Evolutionary conservation across 2,888 invertebrate species (phyloP).

Genomic region (Drosophila lacicola): DNA sequence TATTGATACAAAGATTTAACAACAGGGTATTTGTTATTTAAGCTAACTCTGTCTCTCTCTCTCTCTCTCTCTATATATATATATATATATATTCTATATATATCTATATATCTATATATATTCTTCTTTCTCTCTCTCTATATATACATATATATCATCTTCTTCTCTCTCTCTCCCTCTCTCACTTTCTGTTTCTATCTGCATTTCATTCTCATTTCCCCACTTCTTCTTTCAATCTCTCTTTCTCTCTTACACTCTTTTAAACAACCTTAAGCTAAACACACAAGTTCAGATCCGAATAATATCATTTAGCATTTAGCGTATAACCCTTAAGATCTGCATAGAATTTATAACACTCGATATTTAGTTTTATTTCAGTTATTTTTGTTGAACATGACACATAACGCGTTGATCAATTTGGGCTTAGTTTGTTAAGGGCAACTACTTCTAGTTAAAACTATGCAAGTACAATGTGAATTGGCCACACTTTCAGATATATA

Average conservation of each 20-base stretch:
- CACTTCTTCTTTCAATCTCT: no score
- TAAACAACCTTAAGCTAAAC: no score
- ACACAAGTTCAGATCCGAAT: no score
- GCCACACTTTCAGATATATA: conserved; percentile 31
- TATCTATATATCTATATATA: no score
- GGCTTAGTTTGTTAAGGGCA: conserved; percentile 58
- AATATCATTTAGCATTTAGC: no score
- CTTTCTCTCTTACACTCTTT: background rate
- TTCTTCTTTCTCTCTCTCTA: no score
- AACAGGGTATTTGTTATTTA: no score
- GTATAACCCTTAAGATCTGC: no score
- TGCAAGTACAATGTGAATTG: conserved; percentile 62
- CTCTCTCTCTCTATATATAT: background rate
- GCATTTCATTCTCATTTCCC: background rate
- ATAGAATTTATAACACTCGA: conserved; percentile 29
- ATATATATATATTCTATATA: no score
- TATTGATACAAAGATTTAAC: no score
- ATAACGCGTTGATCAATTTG: conserved; percentile 58
- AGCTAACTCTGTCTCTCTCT: background rate
- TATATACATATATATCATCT: no score
- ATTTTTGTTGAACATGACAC: conserved; percentile 55
- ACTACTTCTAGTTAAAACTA: conserved; percentile 57
- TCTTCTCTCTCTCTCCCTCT: background rate
- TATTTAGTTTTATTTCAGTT: conserved; percentile 46
- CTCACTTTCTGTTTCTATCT: background rate